Conservation (phyloP, 2,797 vertebrate species). For the Gallinago nigripennis region DNA sequence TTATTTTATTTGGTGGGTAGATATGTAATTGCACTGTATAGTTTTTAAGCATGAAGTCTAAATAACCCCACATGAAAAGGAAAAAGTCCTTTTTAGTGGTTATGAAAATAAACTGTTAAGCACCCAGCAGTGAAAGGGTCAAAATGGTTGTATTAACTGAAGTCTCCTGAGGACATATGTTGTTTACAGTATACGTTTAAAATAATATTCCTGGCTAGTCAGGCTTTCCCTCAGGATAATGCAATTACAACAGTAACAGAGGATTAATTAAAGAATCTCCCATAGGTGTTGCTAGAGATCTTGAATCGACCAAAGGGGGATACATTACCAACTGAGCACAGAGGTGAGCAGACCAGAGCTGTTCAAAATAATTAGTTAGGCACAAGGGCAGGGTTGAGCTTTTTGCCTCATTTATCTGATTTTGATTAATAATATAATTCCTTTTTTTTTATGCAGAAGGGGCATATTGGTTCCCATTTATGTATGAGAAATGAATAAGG, state of each 20-base stretch:
- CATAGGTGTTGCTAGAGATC: constrained; percentile 83
- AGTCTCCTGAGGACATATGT: constrained; percentile 78
- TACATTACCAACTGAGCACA: constrained; percentile 79
- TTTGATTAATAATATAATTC: constrained; percentile 74
- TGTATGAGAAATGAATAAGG: constrained; percentile 29
- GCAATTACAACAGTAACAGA: constrained; percentile 94
- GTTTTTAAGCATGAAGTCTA: constrained; percentile 42
- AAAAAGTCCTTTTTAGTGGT: not conserved
- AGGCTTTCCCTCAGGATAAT: constrained; percentile 82
- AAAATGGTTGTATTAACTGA: constrained; percentile 56
- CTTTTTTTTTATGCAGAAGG: not conserved
- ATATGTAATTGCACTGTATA: not conserved
- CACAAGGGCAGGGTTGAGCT: constrained; percentile 62
- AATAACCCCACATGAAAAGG: constrained; percentile 26
- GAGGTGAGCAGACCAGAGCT: constrained; percentile 77
- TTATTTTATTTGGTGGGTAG: constrained; percentile 27
- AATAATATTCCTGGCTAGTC: constrained; percentile 89
- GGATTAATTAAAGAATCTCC: constrained; percentile 95
- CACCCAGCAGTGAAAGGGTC: constrained; percentile 72
- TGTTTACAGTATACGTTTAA: constrained; percentile 93
- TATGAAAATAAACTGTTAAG: constrained; percentile 38
- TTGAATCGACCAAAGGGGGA: constrained; percentile 81
- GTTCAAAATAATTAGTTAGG: constrained; percentile 73
- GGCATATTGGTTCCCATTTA: constrained; percentile 28
- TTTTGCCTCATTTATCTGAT: constrained; percentile 70